Evolutionary conservation across 2,797 vertebrate genomes (phyloP), one percentile per base, ranked within the genome.

Genomic region (Acomys russatus): DNA sequence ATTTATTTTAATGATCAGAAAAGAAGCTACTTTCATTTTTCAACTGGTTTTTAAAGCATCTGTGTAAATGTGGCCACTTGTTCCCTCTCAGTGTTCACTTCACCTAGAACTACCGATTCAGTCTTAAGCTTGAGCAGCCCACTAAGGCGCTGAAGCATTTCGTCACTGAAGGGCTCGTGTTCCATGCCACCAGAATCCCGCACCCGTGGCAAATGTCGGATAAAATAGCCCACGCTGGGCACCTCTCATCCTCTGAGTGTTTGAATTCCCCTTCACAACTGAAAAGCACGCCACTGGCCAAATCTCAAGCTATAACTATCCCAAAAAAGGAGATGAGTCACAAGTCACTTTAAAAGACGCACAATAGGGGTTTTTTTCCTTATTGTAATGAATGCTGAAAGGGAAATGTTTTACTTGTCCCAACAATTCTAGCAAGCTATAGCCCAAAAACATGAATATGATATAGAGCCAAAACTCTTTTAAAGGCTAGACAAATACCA

Each of bases 311-410:
- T 94, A 92, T 95, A 97, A 97, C 96, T 28, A 77, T 56, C 86
- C 96, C 97, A 71, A 97, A 96, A 98, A 98, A 98, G 94, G 54
- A 97, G 80, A 96, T 98, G 98, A 98, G 97, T 98, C 98, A 98
- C 97, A 91, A 95, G 94, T 97, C 90, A 92, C 92, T 97, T 96
- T 96, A 90, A 86, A 70, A 95, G 96, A 96, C 94, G 79, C 59
- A 96, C 97, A 98, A 98, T 98, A 97, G 95, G 94, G 94, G 5
- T 96, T 97, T 94, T 73, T 98, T 94, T 93, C 97, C 98, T 97
- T 97, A 98, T 98, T 98, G 95, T 97, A 98, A 98, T 97, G 74
- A 98, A 97, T 94, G 97, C 94, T 97, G 97, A 98, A 97, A 98
- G 96, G 98, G 88, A 98, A 98, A 98, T 96, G 96, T 97, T 98